A percentile compares a stretch with the other conserved stretches of the same genome.
Evolutionary conservation across 2,888 invertebrate genomes (phyloP).

Genomic region (Melolontha melolontha): DNA sequence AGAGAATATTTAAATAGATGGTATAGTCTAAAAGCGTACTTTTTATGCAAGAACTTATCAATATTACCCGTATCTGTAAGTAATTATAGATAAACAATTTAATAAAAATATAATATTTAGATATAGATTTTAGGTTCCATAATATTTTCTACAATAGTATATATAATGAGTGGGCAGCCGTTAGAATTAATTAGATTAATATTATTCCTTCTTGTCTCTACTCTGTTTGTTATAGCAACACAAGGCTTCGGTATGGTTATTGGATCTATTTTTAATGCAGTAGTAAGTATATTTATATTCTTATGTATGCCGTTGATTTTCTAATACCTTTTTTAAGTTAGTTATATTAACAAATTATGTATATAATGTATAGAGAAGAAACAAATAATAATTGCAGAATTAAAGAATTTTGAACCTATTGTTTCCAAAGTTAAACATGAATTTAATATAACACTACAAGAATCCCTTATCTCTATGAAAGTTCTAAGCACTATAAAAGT

Average conservation of each 20-base stretch:
- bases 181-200: constrained; percentile 67
- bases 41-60: constrained; percentile 69
- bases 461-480: no score
- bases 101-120: constrained; percentile 17
- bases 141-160: constrained; percentile 64
- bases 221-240: constrained; percentile 33
- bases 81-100: constrained; percentile 47
- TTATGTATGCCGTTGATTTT: no score
- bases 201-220: constrained; percentile 56
- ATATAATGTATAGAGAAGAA: no score
- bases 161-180: constrained; percentile 75
- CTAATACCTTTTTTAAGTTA: no score
- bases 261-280: constrained; percentile 38
- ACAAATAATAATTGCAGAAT: no score
- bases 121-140: constrained; percentile 29
- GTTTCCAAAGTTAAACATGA: no score
- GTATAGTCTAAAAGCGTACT: constrained; percentile 76
- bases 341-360: no score
- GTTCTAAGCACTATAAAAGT: no score
- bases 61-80: constrained; percentile 72
- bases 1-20: constrained; percentile 77
- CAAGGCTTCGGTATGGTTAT: constrained; percentile 41
- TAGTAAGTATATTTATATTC: constrained; percentile 27
- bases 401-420: no score
- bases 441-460: no score